Percentiles rank a stretch among this genome's conserved stretches.
Evolutionary conservation across 2,113 vertebrate genomes (phyloP).

Genomic region (Balaenoptera acutorostrata): DNA sequence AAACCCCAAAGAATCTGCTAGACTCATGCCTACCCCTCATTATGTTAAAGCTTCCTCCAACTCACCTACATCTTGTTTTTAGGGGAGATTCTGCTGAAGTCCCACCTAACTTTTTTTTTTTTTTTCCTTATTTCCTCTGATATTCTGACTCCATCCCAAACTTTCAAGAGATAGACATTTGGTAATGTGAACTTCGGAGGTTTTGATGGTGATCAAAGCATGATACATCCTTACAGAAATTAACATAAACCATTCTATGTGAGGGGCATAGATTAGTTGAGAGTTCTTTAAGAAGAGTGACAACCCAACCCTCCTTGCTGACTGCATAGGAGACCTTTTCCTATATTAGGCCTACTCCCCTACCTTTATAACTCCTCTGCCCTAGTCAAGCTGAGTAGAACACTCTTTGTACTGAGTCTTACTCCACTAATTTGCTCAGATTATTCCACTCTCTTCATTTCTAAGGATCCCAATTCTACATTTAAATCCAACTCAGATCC

Average conservation of each 20-base stretch:
- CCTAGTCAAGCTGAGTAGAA: neutral
- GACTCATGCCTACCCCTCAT: neutral
- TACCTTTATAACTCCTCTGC: neutral
- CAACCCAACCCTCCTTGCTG: neutral
- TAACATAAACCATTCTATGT: neutral
- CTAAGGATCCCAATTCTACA: neutral
- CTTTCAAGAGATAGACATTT: neutral
- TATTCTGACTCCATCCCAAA: neutral
- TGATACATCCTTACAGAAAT: neutral
- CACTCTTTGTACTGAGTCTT: neutral
- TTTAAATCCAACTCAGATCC: neutral
- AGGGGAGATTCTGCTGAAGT: neutral
- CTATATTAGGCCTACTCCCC: neutral
- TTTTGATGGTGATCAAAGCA: slow-evolving; percentile 6
- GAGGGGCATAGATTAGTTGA: neutral
- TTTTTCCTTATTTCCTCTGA: neutral
- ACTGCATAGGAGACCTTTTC: neutral
- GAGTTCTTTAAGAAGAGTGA: neutral
- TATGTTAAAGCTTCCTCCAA: neutral
- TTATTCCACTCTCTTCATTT: neutral
- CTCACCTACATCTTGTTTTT: neutral
- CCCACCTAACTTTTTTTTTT: neutral
- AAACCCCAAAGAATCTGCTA: neutral
- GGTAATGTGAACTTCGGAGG: neutral
- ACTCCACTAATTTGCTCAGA: neutral